phyloP scores from a whole-genome alignment of 2,888 invertebrate species.

The Caradrina clavipalpis region DNA sequence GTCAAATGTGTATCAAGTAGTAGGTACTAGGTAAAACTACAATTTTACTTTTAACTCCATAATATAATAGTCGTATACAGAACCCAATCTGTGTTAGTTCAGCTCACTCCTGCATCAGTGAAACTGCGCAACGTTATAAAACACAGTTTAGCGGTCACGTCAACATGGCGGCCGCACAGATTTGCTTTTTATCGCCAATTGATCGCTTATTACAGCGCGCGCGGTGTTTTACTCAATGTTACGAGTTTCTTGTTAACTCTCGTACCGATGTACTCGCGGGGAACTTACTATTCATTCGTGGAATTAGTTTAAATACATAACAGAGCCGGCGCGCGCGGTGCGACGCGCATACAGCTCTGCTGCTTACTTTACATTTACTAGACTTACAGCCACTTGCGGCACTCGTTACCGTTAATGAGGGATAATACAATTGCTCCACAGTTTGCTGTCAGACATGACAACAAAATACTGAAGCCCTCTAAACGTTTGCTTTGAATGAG shows the following conservation, averaged over 20 bases:
- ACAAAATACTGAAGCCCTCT: background rate
- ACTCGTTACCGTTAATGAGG: conserved; percentile 14
- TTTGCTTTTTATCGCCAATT: conserved; percentile 39
- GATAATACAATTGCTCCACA: conserved; percentile 4
- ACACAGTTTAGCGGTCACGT: conserved; percentile 29
- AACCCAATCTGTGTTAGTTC: background rate
- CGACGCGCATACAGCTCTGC: conserved; percentile 1
- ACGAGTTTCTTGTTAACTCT: conserved; percentile 29
- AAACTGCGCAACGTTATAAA: background rate
- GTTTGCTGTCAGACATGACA: conserved; percentile 5
- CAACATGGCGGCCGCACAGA: conserved; percentile 25
- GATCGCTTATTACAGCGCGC: conserved; percentile 11
- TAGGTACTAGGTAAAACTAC: background rate
- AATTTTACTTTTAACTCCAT: background rate
- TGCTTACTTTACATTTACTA: background rate
- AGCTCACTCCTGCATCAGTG: background rate
- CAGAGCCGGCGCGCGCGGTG: background rate
- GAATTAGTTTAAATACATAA: conserved; percentile 41
- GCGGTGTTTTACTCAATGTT: conserved; percentile 20
- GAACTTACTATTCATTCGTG: conserved; percentile 20
- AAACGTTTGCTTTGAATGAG: background rate
- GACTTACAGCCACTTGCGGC: background rate
- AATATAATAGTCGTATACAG: background rate
- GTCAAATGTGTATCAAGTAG: too few relatives aligned
- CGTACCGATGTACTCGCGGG: conserved; percentile 8